Base-by-base conservation (phyloP, 2,797 vertebrate species). In the Myiothlypis coronata region DNA sequence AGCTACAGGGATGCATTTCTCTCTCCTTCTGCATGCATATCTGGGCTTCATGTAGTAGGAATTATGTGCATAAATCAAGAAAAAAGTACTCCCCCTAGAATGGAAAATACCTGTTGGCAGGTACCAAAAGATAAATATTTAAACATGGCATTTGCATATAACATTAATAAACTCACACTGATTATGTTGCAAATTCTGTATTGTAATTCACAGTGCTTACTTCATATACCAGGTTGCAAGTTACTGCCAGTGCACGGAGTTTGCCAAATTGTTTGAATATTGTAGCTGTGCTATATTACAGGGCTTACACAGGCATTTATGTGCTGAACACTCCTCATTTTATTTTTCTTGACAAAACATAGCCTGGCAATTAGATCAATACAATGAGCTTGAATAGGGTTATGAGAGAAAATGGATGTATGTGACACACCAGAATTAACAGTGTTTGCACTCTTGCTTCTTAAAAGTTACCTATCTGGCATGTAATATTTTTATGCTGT, bases 81-180 rank as follows among this genome's bases (percentile, higher is more conserved):
- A 74, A 68, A 92, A 77, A 96, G 52, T 75, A 81, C 76, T 83
- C 87, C 77, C 80, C 55, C 65, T 93, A 92, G 94, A 97, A 96
- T 52, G 52, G 85, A 95, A 94, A 96, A 94, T 96, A 97, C 84
- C 93, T 94, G 92, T 92, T 96, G 88, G 79, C 93, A 96, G 93
- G 89, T 94, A 91, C 70, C 50, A 87, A 95, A 94, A 90, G 89
- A 89, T 83, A 86, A 93, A 81, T 92, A 93, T 96, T 95, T 96
- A 95, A 96, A 87, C 86, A 34, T 59, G 44, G 57, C 14, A 63
- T 92, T 96, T 95, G 77, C 77, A 56, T 90, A 35, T 87, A 87
- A 84, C 75, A 82, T 95, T 97, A 96, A 90, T 96, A 93, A 97
- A 85, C 92, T 21, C 88, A 84, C 76, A 57, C 72, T 74, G 75